phyloP scores from a whole-genome alignment of 2,113 vertebrate genomes.

The Dinomys branickii region DNA sequence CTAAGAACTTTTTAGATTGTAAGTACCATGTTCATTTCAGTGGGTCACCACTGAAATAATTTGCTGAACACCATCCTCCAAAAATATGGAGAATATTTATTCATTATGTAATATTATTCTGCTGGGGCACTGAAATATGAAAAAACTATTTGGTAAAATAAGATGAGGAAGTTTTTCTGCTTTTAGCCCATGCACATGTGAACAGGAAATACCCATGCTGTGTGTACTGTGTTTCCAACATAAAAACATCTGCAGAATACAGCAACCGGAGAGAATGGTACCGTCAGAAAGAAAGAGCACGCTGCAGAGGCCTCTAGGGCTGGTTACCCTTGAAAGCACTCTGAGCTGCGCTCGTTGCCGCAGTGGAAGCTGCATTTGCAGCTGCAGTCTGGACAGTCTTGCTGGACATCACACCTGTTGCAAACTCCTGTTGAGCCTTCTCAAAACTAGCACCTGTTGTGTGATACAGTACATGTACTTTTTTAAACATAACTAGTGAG shows the following conservation, averaged over 20 bases:
- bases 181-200: conserved; percentile 88
- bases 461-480: conserved; percentile 96
- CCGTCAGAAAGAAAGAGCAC: conserved; percentile 56
- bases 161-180: conserved; percentile 77
- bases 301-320: conserved; percentile 84
- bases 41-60: conserved; percentile 74
- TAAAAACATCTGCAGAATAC: conserved; percentile 82
- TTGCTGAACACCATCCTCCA: conserved; percentile 69
- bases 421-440: conserved; percentile 98
- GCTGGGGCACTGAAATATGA: conserved; percentile 68
- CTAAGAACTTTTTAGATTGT: conserved; percentile 58
- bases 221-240: conserved; percentile 83
- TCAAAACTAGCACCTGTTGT: conserved; percentile 98
- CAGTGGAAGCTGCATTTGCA: conserved; percentile 93
- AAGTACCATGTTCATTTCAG: conserved; percentile 72
- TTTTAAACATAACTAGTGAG: conserved; percentile 98
- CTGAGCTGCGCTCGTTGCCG: conserved; percentile 92
- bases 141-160: conserved; percentile 79
- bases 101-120: conserved; percentile 75
- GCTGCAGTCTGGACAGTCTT: conserved; percentile 97
- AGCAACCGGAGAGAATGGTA: conserved; percentile 81
- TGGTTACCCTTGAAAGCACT: conserved; percentile 94
- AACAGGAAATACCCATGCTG: conserved; percentile 85
- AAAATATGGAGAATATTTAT: conserved; percentile 78
- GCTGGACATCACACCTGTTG: conserved; percentile 98